A percentile compares a stretch with the other conserved stretches of the same genome.
phyloP scores from a whole-genome alignment of 2,113 vertebrate genomes.

The Romanogobio albipinnatus region DNA sequence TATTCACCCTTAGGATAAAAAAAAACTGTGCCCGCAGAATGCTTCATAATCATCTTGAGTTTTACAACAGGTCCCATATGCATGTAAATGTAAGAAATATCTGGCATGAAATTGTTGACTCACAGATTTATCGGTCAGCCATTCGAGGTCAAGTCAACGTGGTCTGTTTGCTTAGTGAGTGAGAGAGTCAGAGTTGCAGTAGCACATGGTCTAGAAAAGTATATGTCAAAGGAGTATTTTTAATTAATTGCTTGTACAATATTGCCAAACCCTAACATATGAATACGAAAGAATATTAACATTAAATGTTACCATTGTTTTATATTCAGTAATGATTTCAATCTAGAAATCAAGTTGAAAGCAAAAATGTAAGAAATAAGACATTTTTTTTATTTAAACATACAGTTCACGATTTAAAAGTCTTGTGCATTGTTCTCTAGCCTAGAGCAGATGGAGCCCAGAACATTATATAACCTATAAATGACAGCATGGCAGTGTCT shows the following conservation, averaged over 20 bases:
- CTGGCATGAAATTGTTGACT: constrained; percentile 12
- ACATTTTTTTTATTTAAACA: neutral
- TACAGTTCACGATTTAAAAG: neutral
- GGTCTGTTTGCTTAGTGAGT: constrained; percentile 20
- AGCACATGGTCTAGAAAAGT: neutral
- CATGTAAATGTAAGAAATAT: constrained; percentile 3
- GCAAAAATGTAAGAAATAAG: neutral
- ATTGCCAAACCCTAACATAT: neutral
- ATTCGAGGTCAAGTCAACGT: constrained; percentile 40
- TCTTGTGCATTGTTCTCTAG: neutral
- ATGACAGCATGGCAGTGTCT: neutral
- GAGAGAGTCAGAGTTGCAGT: neutral
- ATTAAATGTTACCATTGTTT: neutral
- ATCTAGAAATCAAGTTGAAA: neutral
- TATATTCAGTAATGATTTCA: neutral
- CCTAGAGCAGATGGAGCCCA: neutral
- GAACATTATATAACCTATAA: constrained; percentile 21
- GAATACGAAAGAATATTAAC: neutral
- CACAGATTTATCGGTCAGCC: neutral
- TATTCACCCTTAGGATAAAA: neutral
- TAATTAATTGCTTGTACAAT: neutral
- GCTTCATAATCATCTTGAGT: neutral
- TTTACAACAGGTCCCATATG: constrained; percentile 9
- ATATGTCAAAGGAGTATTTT: neutral
- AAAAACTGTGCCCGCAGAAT: neutral